phyloP scores from a whole-genome alignment of 2,113 vertebrate genomes.

The Canis aureus region DNA sequence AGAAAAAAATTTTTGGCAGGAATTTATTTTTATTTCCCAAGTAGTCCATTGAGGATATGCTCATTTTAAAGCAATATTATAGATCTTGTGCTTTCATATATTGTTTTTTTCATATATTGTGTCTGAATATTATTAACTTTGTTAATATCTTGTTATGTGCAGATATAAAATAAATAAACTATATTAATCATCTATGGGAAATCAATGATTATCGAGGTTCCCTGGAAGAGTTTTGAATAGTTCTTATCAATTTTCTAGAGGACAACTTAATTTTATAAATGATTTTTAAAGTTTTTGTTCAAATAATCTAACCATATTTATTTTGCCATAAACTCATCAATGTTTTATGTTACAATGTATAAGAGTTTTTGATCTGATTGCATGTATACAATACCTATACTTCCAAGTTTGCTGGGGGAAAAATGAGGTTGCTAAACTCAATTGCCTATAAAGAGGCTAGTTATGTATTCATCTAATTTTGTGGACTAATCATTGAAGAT shows the following conservation, averaged over 20 bases:
- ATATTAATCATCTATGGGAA: background rate
- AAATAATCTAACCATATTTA: background rate
- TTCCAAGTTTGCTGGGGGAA: background rate
- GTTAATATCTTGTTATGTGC: slow-evolving; percentile 30
- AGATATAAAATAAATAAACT: slow-evolving; percentile 57
- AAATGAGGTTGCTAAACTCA: background rate
- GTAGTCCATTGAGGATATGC: slow-evolving; percentile 48
- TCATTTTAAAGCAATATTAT: slow-evolving; percentile 74
- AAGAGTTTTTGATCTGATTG: background rate
- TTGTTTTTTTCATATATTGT: slow-evolving; percentile 51
- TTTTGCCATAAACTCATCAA: background rate
- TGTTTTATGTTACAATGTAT: background rate
- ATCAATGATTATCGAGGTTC: background rate
- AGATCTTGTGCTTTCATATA: slow-evolving; percentile 12
- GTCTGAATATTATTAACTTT: slow-evolving; percentile 55
- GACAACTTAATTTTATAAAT: background rate
- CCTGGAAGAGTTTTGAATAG: background rate
- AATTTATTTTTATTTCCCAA: slow-evolving; percentile 68
- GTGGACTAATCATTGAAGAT: fast-evolving
- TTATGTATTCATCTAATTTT: background rate
- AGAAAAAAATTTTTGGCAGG: slow-evolving; percentile 67
- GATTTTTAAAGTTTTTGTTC: background rate
- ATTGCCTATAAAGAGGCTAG: background rate
- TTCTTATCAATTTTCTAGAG: background rate
- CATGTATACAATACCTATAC: background rate